Conservation (phyloP, 2,113 vertebrate species). For the Eurystomus gularis region DNA sequence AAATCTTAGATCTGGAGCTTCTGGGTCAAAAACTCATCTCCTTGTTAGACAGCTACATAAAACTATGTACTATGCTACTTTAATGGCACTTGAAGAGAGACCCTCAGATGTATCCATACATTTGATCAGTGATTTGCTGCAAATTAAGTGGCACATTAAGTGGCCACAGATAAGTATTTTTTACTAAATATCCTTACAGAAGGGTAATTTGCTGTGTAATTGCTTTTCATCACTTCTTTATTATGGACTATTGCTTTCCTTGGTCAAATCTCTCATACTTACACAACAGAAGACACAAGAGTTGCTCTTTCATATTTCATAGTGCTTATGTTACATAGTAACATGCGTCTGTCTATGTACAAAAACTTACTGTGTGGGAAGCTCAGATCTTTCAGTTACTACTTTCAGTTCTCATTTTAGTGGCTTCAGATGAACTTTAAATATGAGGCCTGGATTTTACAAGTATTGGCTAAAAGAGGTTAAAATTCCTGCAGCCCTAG, state of each 20-base stretch:
- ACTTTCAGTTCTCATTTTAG: background rate
- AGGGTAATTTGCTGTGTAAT: background rate
- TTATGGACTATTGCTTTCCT: background rate
- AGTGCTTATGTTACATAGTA: background rate
- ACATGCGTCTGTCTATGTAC: background rate
- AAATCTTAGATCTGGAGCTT: background rate
- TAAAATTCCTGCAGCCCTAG: background rate
- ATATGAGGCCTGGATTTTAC: background rate
- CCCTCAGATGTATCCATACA: background rate
- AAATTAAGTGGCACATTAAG: slow-evolving; percentile 19
- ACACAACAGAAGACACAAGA: background rate
- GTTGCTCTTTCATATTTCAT: slow-evolving; percentile 3
- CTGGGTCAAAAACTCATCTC: background rate
- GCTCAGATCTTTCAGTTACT: background rate
- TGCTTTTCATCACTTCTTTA: background rate
- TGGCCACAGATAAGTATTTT: background rate
- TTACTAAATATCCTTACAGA: background rate
- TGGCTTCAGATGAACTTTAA: background rate
- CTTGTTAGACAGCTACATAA: background rate
- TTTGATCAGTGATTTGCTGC: slow-evolving; percentile 24
- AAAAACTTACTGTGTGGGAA: background rate
- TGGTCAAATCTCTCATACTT: background rate
- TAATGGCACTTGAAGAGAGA: background rate
- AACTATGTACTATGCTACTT: background rate
- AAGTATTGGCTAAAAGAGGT: background rate